phyloP scores from a whole-genome alignment of 2,797 vertebrate genomes.

The Gymnocypris eckloni region DNA sequence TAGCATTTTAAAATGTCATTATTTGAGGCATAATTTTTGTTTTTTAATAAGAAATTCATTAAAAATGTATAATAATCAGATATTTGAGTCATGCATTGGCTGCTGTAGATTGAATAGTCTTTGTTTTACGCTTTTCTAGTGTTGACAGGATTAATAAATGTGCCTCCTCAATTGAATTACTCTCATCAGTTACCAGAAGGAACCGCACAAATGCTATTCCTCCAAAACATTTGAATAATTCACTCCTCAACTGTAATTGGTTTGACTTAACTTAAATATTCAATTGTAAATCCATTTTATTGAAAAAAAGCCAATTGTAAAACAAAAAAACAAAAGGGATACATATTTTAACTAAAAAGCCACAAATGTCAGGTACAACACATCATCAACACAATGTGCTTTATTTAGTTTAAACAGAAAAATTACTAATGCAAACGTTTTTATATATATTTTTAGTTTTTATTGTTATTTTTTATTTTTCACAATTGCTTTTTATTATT shows the following conservation, averaged over 20 bases:
- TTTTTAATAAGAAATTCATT: slow-evolving; percentile 80
- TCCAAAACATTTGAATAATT: slow-evolving; percentile 26
- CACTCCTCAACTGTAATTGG: slow-evolving; percentile 17
- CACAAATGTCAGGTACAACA: neutral
- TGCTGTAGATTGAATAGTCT: slow-evolving; percentile 57
- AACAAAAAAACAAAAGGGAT: neutral
- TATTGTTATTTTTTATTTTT: neutral
- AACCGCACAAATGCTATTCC: slow-evolving; percentile 24
- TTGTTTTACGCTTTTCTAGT: slow-evolving; percentile 58
- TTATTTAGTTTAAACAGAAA: neutral
- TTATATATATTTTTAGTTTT: neutral
- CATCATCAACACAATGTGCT: neutral
- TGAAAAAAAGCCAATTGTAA: neutral
- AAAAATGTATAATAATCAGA: slow-evolving; percentile 77
- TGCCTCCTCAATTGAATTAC: slow-evolving; percentile 55
- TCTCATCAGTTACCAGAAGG: slow-evolving; percentile 47
- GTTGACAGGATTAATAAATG: slow-evolving; percentile 57
- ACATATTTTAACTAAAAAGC: neutral
- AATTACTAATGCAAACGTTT: neutral
- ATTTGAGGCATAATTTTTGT: slow-evolving; percentile 74
- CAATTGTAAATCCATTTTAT: slow-evolving; percentile 8
- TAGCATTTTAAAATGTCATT: slow-evolving; percentile 69
- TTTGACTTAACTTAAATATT: slow-evolving; percentile 37
- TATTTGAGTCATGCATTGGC: slow-evolving; percentile 47
- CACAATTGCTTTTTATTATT: neutral